Base-by-base conservation (phyloP, 2,113 vertebrate genomes). In the Serilophus lunatus region DNA sequence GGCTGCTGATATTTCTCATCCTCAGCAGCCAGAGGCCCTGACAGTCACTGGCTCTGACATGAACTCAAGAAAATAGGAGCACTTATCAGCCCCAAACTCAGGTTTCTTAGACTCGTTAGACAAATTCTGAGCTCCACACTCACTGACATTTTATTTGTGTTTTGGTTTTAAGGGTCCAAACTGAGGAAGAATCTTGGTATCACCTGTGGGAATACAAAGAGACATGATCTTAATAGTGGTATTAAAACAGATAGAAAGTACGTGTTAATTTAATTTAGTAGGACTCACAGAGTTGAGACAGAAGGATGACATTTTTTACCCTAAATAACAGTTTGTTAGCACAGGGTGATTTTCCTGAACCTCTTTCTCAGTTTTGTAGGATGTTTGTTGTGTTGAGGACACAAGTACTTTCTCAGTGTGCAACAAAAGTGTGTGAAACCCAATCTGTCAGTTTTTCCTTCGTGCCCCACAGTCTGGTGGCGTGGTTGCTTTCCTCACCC, bases 381-480 rank as follows among this genome's bases (percentile, higher is more conserved):
- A 69, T 65, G 36, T 82, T 49, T 33, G 26, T 42, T 60, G 19
- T 47, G 51, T 36, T 66, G 57, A 82, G 68, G 29, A 36, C 54
- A 80, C 59, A 90, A 69, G 10, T 66, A 28, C 71, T 80, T 69
- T 76, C 6, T 40, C 3, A 70, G 25, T 3, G 1, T 66, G 28
- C n/a, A 42, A 6, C 23, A 42, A 68, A 31, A 68, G 28, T 1
- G 0, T 82, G 23, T 38, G 40, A 50, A 83, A 38, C 25, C 12
- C 0, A 1, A 3, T 40, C 31, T 77, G 25, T 45, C 23, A 33
- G 14, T 24, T 88, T 60, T 72, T 61, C 8, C 31, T 64, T 91
- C 18, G 7, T 0, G 0, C 13, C 36, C 18, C 4, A 0, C 28
- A 28, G 29, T 49, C 54, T 24, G 54, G 26, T 66, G 49, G 35